Conservation (phyloP, 2,113 vertebrate genomes). For the Sturnira hondurensis region DNA sequence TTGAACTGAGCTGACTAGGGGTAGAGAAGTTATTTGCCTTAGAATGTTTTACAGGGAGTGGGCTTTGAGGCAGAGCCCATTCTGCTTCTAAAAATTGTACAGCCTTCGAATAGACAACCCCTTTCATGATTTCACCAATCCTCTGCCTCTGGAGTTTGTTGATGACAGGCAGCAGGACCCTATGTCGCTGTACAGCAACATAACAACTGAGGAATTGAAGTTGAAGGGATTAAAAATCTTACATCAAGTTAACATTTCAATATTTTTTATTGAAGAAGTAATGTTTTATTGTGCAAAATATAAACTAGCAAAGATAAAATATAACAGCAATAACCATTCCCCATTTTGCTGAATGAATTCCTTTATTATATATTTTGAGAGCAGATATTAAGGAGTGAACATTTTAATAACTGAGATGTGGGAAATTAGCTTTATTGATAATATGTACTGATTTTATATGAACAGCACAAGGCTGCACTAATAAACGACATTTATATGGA, state of each 20-base stretch:
- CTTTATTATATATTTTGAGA: slow-evolving; percentile 1
- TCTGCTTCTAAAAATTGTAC: too few relatives aligned
- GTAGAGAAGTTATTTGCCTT: too few relatives aligned
- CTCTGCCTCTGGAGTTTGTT: too few relatives aligned
- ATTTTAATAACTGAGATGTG: not conserved
- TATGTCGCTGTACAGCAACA: too few relatives aligned
- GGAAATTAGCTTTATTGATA: not conserved
- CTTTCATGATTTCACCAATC: too few relatives aligned
- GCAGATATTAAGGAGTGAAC: not conserved
- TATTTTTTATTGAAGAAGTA: not conserved
- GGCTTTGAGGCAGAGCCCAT: too few relatives aligned
- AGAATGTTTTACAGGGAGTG: too few relatives aligned
- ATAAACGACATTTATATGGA: not conserved
- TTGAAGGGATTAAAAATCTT: not conserved
- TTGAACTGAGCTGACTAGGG: too few relatives aligned
- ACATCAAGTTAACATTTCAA: not conserved
- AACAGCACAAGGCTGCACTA: not conserved
- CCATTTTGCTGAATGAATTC: not conserved
- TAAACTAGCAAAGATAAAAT: not conserved
- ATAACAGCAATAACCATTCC: not conserved
- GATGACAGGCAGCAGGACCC: too few relatives aligned
- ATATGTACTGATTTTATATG: not conserved
- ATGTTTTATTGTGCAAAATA: not conserved
- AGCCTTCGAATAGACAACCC: too few relatives aligned
- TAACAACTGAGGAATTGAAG: not conserved